These are phyloP conservation scores for Apogon talboti DNA, from an alignment of 2,797 vertebrate genomes.

Conservation along the genomic window DNA sequence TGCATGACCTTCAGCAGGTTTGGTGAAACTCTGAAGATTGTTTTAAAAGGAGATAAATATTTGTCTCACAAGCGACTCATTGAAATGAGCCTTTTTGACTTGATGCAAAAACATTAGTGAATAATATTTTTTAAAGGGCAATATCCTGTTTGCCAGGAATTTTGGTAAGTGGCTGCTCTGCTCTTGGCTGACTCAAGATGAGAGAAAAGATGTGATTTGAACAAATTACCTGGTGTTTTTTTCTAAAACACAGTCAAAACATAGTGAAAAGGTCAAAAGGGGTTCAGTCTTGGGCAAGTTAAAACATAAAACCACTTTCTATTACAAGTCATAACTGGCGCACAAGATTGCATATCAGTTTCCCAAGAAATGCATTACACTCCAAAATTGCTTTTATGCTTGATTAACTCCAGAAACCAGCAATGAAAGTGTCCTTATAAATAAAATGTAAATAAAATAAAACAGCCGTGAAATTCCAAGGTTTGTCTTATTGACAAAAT, in stretches of 20 bases:
- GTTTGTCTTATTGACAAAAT: conserved; percentile 37
- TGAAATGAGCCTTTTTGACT: conserved; percentile 35
- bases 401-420: conserved; percentile 22
- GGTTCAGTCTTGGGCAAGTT: neutral
- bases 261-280: conserved; percentile 3
- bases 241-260: neutral
- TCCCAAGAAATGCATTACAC: neutral
- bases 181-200: neutral
- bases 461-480: conserved; percentile 24
- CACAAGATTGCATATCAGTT: neutral
- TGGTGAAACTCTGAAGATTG: conserved; percentile 16
- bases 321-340: conserved; percentile 1
- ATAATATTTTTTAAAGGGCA: neutral
- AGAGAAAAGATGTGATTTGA: neutral
- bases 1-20: conserved; percentile 25
- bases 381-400: neutral
- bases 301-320: conserved; percentile 1
- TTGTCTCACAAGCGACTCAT: conserved; percentile 17
- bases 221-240: neutral
- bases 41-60: conserved; percentile 33
- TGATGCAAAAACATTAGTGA: conserved; percentile 23
- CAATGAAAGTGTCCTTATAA: conserved; percentile 6
- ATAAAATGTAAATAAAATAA: conserved; percentile 29
- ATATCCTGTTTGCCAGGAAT: neutral
- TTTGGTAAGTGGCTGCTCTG: neutral